phyloP scores from a whole-genome alignment of 2,113 vertebrate species.

The Corythornis vintsioides region DNA sequence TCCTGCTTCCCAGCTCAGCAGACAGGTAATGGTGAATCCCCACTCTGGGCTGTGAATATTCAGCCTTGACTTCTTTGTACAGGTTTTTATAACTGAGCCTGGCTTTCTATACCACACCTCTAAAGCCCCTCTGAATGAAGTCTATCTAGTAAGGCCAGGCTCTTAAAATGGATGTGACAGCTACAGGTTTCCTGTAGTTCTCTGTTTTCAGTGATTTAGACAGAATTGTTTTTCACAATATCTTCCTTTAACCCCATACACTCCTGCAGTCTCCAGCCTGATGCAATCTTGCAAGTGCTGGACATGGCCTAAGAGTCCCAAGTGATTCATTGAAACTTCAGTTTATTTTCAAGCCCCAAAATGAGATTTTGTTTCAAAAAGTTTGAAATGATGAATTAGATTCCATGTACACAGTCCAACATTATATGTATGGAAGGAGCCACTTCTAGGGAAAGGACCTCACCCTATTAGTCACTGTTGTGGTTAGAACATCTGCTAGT shows the following conservation, averaged over 20 bases:
- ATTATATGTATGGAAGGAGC: not conserved
- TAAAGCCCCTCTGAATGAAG: not conserved
- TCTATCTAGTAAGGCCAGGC: not conserved
- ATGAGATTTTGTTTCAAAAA: not conserved
- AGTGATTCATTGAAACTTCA: not conserved
- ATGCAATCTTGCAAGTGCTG: not conserved
- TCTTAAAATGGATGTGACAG: not conserved
- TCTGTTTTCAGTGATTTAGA: not conserved
- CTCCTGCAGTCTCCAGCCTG: not conserved
- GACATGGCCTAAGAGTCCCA: not conserved
- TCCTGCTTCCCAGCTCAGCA: not conserved
- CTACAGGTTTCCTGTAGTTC: not conserved
- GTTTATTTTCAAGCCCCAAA: not conserved
- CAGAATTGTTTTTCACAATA: not conserved
- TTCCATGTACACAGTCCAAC: not conserved
- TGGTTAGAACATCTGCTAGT: not conserved
- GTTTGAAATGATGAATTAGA: not conserved
- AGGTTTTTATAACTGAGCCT: not conserved
- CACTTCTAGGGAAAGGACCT: not conserved
- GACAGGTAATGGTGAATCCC: not conserved
- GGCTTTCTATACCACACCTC: not conserved
- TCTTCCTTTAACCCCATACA: not conserved
- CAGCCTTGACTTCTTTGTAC: not conserved
- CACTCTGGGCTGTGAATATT: fast-evolving
- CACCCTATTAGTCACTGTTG: not conserved